A percentile compares a stretch with the other conserved stretches of the same genome.
phyloP scores from a whole-genome alignment of 35 echinoderm and acorn worm genomes.

The Anneissia japonica region DNA sequence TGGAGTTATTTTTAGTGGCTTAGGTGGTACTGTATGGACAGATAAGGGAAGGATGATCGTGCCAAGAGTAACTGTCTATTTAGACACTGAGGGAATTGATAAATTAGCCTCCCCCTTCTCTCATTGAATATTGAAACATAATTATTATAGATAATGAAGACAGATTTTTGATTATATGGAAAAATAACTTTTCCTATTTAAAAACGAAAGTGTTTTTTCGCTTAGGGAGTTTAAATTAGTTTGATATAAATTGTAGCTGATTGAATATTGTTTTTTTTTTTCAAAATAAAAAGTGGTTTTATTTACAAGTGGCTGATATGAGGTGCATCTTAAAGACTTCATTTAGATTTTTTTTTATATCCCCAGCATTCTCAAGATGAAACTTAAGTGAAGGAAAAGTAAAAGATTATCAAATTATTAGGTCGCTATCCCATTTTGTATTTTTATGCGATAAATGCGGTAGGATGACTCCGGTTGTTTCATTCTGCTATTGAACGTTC shows the following conservation, averaged over 20 bases:
- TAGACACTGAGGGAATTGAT: background rate
- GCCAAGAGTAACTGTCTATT: background rate
- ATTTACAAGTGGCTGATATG: background rate
- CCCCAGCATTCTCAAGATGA: too few relatives aligned
- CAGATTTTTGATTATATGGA: too few relatives aligned
- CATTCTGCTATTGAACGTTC: background rate
- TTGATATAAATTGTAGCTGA: background rate
- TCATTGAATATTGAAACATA: too few relatives aligned
- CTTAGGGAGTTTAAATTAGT: background rate
- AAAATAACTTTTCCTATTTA: too few relatives aligned
- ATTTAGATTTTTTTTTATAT: too few relatives aligned
- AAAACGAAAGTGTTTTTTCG: background rate
- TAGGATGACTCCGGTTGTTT: background rate
- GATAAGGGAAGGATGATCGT: background rate
- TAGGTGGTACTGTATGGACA: background rate
- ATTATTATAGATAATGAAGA: too few relatives aligned
- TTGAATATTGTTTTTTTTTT: background rate
- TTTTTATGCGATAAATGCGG: too few relatives aligned
- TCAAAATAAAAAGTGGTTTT: background rate
- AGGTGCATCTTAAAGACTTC: too few relatives aligned
- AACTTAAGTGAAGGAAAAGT: too few relatives aligned
- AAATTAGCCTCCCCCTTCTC: too few relatives aligned
- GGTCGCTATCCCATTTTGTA: too few relatives aligned
- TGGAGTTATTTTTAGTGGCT: background rate
- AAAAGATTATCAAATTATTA: too few relatives aligned